Conservation (phyloP, 1,140 invertebrate species). For the Babylonia areolata region DNA sequence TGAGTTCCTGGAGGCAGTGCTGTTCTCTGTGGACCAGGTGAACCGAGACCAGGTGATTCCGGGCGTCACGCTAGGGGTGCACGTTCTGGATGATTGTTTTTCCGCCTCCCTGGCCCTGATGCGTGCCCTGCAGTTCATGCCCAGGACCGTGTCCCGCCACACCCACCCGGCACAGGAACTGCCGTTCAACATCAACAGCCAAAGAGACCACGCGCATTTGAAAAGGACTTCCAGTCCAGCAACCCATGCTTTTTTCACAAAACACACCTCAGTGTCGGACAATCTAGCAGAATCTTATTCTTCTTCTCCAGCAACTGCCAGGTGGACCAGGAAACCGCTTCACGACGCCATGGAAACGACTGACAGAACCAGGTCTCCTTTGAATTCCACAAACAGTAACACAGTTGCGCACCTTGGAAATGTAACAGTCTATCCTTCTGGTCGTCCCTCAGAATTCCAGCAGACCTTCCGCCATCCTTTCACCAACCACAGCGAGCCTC, state of each 20-base stretch:
- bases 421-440: not conserved
- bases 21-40: slow-evolving; percentile 52
- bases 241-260: not conserved
- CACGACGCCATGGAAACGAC: not conserved
- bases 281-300: not conserved
- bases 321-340: not conserved
- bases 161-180: not conserved
- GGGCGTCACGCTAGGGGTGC: slow-evolving; percentile 50
- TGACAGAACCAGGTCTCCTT: not conserved
- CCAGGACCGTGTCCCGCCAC: slow-evolving; percentile 5
- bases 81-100: slow-evolving; percentile 55
- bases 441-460: not conserved
- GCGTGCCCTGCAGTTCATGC: slow-evolving; percentile 60
- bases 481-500: too few species aligned
- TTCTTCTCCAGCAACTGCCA: not conserved
- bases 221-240: not conserved
- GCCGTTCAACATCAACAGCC: not conserved
- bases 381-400: not conserved
- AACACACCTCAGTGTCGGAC: not conserved
- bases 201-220: not conserved
- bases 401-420: not conserved
- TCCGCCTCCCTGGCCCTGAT: slow-evolving; percentile 51
- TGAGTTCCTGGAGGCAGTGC: slow-evolving; percentile 52
- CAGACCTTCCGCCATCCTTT: too few species aligned
- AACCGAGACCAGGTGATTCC: slow-evolving; percentile 52